These are phyloP conservation scores for Beris chalybata DNA, from an alignment of 2,888 invertebrate species.

Conservation along the genomic window DNA sequence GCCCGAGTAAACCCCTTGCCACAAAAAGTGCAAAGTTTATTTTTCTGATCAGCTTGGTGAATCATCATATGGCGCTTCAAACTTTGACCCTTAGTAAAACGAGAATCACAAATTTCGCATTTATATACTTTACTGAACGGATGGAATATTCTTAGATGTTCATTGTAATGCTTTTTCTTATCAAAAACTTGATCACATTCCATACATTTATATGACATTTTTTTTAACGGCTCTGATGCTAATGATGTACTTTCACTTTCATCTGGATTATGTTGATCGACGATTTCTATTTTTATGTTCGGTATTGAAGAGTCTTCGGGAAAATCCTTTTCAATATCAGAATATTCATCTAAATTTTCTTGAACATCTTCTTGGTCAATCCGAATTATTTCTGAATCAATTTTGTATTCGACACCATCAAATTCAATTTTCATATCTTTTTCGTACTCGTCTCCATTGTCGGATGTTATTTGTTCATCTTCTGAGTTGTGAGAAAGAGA, in stretches of 20 bases:
- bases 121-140: not conserved
- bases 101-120: slow-evolving; percentile 22
- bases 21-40: slow-evolving; percentile 44
- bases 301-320: not conserved
- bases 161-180: slow-evolving; percentile 16
- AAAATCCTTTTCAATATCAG: slow-evolving; percentile 8
- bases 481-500: not conserved
- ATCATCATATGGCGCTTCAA: slow-evolving; percentile 43
- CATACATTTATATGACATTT: slow-evolving; percentile 4
- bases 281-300: slow-evolving; percentile 11
- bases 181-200: slow-evolving; percentile 17
- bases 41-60: slow-evolving; percentile 41
- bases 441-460: slow-evolving; percentile 1
- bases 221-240: not conserved
- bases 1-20: slow-evolving; percentile 42
- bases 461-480: slow-evolving; percentile 1
- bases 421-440: slow-evolving; percentile 34
- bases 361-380: not conserved
- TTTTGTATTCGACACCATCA: slow-evolving; percentile 27
- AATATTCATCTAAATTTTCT: slow-evolving; percentile 1
- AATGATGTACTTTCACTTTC: not conserved
- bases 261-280: slow-evolving; percentile 2
- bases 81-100: slow-evolving; percentile 30
- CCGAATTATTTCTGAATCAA: slow-evolving; percentile 12
- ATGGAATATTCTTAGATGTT: slow-evolving; percentile 10